Evolutionary conservation across 2,888 invertebrate species (phyloP).

Genomic region (Chesias legatella): DNA sequence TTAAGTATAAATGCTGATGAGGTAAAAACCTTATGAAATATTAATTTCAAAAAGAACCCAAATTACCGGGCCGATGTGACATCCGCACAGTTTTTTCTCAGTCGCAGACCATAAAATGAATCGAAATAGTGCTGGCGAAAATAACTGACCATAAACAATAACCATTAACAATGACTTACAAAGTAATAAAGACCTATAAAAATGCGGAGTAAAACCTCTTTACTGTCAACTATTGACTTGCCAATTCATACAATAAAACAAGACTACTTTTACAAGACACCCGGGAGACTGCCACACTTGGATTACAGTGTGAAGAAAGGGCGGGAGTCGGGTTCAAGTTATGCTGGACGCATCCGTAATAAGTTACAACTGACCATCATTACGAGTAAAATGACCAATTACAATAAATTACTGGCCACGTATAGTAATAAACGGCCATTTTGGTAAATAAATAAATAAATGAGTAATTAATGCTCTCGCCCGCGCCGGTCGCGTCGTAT

Average conservation of each 20-base stretch:
- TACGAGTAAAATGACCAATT: slow-evolving; percentile 66
- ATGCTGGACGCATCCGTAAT: slow-evolving; percentile 34
- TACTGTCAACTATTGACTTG: slow-evolving; percentile 31
- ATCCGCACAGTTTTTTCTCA: slow-evolving; percentile 1
- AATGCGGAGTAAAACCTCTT: slow-evolving; percentile 25
- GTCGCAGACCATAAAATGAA: slow-evolving; percentile 6
- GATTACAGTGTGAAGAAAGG: neutral
- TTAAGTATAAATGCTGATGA: neutral
- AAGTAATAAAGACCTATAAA: slow-evolving; percentile 27
- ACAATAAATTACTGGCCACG: slow-evolving; percentile 65
- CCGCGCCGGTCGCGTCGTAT: slow-evolving; percentile 30
- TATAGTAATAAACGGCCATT: slow-evolving; percentile 65
- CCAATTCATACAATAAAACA: slow-evolving; percentile 41
- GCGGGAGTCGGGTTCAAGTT: slow-evolving; percentile 25
- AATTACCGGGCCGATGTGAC: neutral
- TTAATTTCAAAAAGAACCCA: neutral
- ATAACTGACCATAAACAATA: slow-evolving; percentile 17
- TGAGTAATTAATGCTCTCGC: slow-evolving; percentile 63
- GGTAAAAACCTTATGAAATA: neutral
- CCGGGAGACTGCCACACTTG: slow-evolving; percentile 14
- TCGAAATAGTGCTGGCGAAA: slow-evolving; percentile 5
- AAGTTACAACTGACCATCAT: slow-evolving; percentile 46
- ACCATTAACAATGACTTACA: slow-evolving; percentile 27
- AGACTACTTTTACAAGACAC: slow-evolving; percentile 32
- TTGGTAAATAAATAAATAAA: slow-evolving; percentile 70